Evolutionary conservation across 2,797 vertebrate species (phyloP).

Genomic region (Todus mexicanus): DNA sequence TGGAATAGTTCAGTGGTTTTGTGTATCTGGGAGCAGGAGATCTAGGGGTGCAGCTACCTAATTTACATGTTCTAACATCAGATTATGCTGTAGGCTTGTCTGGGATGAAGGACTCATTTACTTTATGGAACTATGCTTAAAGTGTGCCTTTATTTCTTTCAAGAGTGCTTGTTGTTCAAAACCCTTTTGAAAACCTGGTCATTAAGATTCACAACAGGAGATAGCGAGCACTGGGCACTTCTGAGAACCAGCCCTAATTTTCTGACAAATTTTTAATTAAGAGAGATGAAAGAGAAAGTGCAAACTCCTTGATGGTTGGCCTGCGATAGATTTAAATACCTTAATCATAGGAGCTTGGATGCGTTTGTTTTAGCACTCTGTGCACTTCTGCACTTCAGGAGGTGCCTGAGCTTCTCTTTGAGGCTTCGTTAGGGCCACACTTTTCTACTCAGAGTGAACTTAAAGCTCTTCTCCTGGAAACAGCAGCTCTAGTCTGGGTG

Average conservation of each 20-base stretch:
- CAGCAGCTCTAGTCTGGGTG: not conserved
- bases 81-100: not conserved
- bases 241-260: not conserved
- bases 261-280: not conserved
- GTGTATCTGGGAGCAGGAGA: not conserved
- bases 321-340: not conserved
- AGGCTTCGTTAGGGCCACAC: fast-evolving
- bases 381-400: fast-evolving
- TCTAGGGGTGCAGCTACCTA: too few relatives aligned
- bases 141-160: not conserved
- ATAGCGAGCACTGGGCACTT: not conserved
- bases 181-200: not conserved
- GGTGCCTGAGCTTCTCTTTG: not conserved
- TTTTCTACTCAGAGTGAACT: not conserved
- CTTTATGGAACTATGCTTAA: not conserved
- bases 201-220: not conserved
- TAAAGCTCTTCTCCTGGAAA: not conserved
- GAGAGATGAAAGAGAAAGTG: not conserved
- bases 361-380: not conserved
- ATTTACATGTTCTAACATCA: not conserved
- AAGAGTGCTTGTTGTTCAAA: not conserved
- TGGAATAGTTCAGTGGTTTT: not conserved
- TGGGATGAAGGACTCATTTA: not conserved
- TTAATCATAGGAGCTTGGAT: not conserved
- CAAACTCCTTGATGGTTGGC: not conserved